phyloP scores from a whole-genome alignment of 2,888 invertebrate species.

The Leptothorax acervorum region DNA sequence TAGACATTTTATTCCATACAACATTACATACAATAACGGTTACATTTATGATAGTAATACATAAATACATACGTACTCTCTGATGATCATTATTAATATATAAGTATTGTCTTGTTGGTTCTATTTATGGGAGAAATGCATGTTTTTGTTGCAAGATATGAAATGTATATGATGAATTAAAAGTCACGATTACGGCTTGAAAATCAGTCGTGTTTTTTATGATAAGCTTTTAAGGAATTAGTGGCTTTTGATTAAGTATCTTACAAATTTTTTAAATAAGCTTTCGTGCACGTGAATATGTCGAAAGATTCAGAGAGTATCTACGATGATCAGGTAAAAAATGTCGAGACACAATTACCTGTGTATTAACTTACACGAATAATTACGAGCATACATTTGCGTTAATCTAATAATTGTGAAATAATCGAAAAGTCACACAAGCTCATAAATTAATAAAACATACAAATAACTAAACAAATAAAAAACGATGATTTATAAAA shows the following conservation, averaged over 20 bases:
- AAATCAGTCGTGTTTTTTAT: neutral
- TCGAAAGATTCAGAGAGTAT: neutral
- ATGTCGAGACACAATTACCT: neutral
- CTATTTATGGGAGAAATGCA: conserved; percentile 28
- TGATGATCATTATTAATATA: conserved; percentile 20
- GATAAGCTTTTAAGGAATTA: neutral
- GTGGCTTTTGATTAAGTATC: neutral
- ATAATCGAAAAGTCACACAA: conserved; percentile 22
- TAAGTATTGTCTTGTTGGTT: conserved; percentile 53
- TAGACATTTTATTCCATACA: conserved; percentile 62
- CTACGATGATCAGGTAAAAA: neutral
- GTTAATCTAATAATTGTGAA: conserved; percentile 15
- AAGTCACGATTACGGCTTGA: neutral
- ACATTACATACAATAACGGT: conserved; percentile 42
- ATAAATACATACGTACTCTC: conserved; percentile 28
- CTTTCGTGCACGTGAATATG: neutral
- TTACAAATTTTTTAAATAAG: neutral
- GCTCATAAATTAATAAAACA: conserved; percentile 1
- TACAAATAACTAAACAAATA: neutral
- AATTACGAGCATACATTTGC: neutral
- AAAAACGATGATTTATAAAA: neutral
- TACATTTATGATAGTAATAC: conserved; percentile 35
- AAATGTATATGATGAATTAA: conserved; percentile 9
- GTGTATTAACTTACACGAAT: neutral
- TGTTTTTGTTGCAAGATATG: neutral